Percentiles rank a stretch among this genome's conserved stretches.
These are phyloP conservation scores for Lycocerus yunnanus DNA, from an alignment of 2,888 invertebrate genomes.

Conservation along the genomic window DNA sequence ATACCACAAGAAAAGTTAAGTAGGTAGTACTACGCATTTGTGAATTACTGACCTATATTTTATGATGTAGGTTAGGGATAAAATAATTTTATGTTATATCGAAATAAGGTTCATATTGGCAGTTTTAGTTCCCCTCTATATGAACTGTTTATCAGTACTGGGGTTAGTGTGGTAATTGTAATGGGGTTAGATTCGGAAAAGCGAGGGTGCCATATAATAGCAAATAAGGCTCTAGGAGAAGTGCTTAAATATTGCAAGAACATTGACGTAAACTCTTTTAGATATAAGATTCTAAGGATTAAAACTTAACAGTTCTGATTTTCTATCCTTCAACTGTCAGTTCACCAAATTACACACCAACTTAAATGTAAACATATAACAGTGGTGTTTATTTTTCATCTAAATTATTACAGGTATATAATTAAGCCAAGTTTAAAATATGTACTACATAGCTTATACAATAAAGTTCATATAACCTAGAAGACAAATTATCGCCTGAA, in stretches of 20 bases:
- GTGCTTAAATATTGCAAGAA: constrained; percentile 27
- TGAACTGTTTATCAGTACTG: constrained; percentile 23
- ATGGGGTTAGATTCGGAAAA: constrained; percentile 13
- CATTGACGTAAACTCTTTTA: background rate
- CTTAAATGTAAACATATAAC: too few species aligned
- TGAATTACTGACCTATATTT: constrained; percentile 26
- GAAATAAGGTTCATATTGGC: constrained; percentile 26
- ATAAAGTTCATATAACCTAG: too few species aligned
- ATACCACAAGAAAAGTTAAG: too few species aligned
- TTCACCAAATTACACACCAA: too few species aligned
- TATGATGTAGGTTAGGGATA: constrained; percentile 32
- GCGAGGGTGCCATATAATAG: constrained; percentile 31
- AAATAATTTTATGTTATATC: constrained; percentile 16
- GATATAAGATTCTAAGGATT: background rate
- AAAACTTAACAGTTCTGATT: too few species aligned
- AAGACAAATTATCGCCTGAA: too few species aligned
- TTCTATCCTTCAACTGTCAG: too few species aligned
- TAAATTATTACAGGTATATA: too few species aligned
- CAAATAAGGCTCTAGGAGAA: constrained; percentile 24
- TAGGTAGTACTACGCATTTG: background rate
- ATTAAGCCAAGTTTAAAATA: too few species aligned
- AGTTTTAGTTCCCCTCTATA: constrained; percentile 21
- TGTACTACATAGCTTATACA: too few species aligned
- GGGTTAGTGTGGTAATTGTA: constrained; percentile 29
- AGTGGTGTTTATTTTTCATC: too few species aligned